Evolutionary conservation across 2,113 vertebrate genomes (phyloP).

Genomic region (Sterna hirundo): DNA sequence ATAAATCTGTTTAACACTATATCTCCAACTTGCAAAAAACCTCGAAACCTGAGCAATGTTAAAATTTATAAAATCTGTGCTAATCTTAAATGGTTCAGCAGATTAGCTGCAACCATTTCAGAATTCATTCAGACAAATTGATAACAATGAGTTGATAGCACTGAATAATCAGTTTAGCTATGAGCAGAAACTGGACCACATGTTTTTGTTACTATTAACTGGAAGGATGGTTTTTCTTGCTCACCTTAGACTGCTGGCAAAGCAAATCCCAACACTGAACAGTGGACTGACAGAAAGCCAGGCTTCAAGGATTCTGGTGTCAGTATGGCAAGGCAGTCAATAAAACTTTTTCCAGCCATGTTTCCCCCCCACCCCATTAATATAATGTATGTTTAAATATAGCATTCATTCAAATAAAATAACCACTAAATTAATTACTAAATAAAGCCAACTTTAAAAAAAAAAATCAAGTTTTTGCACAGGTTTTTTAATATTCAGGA

Average conservation of each 20-base stretch:
- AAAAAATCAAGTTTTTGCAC: background rate
- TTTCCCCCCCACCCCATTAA: rapidly evolving
- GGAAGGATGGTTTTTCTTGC: background rate
- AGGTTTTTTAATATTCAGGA: background rate
- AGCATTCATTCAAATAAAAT: background rate
- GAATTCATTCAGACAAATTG: background rate
- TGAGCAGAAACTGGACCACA: background rate
- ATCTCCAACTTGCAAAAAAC: background rate
- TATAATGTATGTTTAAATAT: background rate
- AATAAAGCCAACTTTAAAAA: background rate
- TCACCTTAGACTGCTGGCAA: background rate
- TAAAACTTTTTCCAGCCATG: background rate
- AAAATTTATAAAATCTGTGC: background rate
- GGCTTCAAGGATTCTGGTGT: background rate
- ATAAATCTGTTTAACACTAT: background rate
- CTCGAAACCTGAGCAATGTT: rapidly evolving
- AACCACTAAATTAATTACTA: background rate
- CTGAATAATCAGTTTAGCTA: background rate
- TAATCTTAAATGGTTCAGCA: background rate
- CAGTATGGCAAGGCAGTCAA: background rate
- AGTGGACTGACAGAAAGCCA: background rate
- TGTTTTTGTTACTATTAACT: background rate
- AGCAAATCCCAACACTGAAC: background rate
- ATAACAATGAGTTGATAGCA: background rate
- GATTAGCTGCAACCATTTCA: background rate